Conservation (phyloP, 2,113 vertebrate genomes). For the Ifrita kowaldi region DNA sequence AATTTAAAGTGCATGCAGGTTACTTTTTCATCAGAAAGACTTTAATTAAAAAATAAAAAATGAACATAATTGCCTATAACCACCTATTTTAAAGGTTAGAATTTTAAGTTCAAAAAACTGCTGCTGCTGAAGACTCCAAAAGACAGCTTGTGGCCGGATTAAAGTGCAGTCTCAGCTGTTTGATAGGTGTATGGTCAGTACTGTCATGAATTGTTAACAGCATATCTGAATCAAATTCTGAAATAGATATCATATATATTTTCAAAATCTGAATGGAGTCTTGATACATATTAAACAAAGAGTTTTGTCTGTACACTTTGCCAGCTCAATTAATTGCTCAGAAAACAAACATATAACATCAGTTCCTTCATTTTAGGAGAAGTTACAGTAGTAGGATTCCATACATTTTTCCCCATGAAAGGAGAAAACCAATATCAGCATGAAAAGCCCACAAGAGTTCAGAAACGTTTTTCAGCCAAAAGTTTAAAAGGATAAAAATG, state of each 20-base stretch:
- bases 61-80: background rate
- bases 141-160: background rate
- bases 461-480: background rate
- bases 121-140: background rate
- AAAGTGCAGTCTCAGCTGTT: background rate
- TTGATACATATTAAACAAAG: background rate
- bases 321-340: background rate
- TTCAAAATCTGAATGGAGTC: background rate
- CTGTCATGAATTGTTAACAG: background rate
- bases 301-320: background rate
- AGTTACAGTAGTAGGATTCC: background rate
- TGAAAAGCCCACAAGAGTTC: background rate
- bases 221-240: background rate
- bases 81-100: constrained; percentile 5
- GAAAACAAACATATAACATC: background rate
- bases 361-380: background rate
- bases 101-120: background rate
- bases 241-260: background rate
- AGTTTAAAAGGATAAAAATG: background rate
- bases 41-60: constrained; percentile 1
- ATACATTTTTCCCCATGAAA: background rate
- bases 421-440: background rate
- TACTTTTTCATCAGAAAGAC: background rate
- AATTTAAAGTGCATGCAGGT: background rate
- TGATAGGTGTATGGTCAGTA: background rate